These are phyloP conservation scores for Sitophilus oryzae DNA, from an alignment of 1,140 invertebrate genomes.

Conservation along the genomic window DNA sequence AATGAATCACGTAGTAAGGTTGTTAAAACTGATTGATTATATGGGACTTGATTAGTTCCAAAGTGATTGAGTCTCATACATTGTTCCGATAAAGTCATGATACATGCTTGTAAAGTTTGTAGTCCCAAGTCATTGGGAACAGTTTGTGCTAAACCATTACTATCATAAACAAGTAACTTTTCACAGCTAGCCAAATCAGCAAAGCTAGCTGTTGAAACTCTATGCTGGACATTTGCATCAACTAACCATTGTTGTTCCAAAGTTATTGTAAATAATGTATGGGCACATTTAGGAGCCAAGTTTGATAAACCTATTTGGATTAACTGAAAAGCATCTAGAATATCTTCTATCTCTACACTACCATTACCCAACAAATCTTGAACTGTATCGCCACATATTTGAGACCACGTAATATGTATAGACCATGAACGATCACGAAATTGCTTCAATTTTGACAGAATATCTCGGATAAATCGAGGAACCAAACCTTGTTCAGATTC, in stretches of 20 bases:
- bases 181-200: conserved; percentile 59
- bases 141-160: conserved; percentile 42
- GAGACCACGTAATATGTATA: conserved; percentile 60
- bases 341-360: conserved; percentile 39
- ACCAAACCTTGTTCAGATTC: conserved; percentile 71
- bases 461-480: conserved; percentile 65
- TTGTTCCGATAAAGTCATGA: conserved; percentile 54
- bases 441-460: conserved; percentile 60
- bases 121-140: conserved; percentile 49
- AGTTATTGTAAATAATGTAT: conserved; percentile 62
- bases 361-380: conserved; percentile 40
- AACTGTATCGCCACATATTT: conserved; percentile 47
- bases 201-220: conserved; percentile 63
- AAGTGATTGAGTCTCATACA: conserved; percentile 47
- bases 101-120: conserved; percentile 55
- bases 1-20: conserved; percentile 63
- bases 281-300: conserved; percentile 38
- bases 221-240: conserved; percentile 51
- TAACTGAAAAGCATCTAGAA: conserved; percentile 42
- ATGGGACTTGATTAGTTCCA: conserved; percentile 43
- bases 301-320: conserved; percentile 45
- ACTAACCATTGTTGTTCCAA: conserved; percentile 62
- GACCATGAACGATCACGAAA: conserved; percentile 51
- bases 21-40: conserved; percentile 59
- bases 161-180: conserved; percentile 45